Evolutionary conservation across 2,113 vertebrate species (phyloP).

Genomic region (Aegithalos caudatus): DNA sequence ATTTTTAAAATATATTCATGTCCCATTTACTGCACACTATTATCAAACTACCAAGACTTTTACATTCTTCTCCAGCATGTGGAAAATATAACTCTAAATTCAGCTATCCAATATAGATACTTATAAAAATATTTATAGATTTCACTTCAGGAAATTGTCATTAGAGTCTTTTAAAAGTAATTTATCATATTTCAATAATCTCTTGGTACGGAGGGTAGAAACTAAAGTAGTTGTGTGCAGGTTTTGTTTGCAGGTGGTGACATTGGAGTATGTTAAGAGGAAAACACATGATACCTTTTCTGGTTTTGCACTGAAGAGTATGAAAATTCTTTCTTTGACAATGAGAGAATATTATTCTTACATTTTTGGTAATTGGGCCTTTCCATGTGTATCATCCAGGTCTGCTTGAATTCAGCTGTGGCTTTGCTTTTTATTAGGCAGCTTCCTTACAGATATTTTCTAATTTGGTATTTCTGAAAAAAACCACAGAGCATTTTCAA

Average conservation of each 20-base stretch:
- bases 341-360: background rate
- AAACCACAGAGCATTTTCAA: background rate
- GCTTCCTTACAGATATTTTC: conserved; percentile 1
- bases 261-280: background rate
- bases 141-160: background rate
- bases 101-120: background rate
- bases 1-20: background rate
- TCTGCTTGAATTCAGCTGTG: conserved; percentile 18
- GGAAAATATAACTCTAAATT: background rate
- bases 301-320: background rate
- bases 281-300: background rate
- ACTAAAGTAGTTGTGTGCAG: background rate
- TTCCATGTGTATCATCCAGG: background rate
- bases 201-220: background rate
- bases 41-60: background rate
- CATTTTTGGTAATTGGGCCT: background rate
- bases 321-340: background rate
- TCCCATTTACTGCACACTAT: background rate
- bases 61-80: background rate
- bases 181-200: background rate
- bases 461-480: conserved; percentile 22
- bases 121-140: background rate
- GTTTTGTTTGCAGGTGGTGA: background rate
- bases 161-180: background rate
- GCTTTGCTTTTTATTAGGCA: conserved; percentile 49